These are phyloP conservation scores for Ennomos erosarius DNA, from an alignment of 2,888 invertebrate species.

Conservation along the genomic window DNA sequence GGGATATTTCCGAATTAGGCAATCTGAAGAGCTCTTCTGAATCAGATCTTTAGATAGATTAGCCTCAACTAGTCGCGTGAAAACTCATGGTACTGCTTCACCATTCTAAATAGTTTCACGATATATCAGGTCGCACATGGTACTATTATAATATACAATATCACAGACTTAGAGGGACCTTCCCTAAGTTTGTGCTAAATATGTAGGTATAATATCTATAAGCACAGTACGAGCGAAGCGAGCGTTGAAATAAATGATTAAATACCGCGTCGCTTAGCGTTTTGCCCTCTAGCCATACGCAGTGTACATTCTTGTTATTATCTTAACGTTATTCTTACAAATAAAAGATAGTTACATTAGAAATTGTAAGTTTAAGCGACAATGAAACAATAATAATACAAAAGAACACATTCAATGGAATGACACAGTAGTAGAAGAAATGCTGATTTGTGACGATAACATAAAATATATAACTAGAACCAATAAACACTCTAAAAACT, in stretches of 20 bases:
- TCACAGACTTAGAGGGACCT: too few species aligned
- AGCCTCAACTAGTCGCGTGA: too few species aligned
- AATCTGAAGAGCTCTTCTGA: too few species aligned
- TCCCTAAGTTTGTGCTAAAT: too few species aligned
- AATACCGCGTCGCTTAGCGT: not conserved
- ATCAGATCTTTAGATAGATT: too few species aligned
- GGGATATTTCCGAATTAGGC: too few species aligned
- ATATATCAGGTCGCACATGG: too few species aligned
- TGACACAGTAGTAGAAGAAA: conserved; percentile 56
- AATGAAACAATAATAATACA: conserved; percentile 21
- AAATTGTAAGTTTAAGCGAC: conserved; percentile 18
- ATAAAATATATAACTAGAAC: conserved; percentile 9
- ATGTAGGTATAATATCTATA: not conserved
- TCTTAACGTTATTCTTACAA: conserved; percentile 7
- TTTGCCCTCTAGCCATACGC: not conserved
- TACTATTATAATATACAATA: too few species aligned
- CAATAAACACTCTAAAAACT: too few species aligned
- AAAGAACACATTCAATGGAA: conserved; percentile 70
- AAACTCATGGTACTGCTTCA: too few species aligned
- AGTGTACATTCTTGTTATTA: too few species aligned
- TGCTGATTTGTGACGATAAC: conserved; percentile 54
- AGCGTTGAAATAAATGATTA: not conserved
- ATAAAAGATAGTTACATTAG: conserved; percentile 3
- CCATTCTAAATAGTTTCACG: too few species aligned
- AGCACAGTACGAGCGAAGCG: not conserved